Conservation (phyloP, 2,797 vertebrate genomes). For the Sylvilagus floridanus region DNA sequence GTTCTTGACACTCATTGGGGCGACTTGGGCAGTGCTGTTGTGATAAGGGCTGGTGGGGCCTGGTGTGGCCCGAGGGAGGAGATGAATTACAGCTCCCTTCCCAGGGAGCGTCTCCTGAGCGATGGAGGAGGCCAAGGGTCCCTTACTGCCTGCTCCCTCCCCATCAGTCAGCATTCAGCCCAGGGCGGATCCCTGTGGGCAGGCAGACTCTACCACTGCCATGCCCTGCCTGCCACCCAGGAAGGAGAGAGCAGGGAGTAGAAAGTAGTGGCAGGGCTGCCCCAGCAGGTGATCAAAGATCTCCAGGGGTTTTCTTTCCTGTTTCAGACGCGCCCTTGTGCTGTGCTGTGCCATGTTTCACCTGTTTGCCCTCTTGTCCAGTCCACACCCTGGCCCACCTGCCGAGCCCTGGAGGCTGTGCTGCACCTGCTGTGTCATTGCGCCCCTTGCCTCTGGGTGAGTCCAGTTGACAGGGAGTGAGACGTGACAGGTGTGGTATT, state of each 20-base stretch:
- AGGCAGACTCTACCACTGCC: fast-evolving
- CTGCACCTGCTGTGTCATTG: fast-evolving
- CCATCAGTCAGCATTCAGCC: fast-evolving
- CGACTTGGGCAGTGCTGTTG: background rate
- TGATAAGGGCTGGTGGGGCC: background rate
- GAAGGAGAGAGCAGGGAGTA: background rate
- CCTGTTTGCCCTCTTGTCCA: fast-evolving
- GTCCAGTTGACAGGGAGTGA: fast-evolving
- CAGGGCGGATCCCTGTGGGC: fast-evolving
- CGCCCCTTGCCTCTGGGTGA: background rate
- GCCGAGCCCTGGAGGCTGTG: background rate
- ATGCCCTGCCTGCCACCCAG: too few relatives aligned
- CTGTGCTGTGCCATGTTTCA: background rate
- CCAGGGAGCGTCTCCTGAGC: background rate
- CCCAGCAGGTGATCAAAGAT: background rate
- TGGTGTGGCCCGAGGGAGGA: background rate
- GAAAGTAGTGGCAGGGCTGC: background rate
- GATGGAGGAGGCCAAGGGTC: background rate
- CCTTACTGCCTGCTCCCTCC: too few relatives aligned
- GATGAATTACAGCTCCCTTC: fast-evolving
- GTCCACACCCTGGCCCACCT: too few relatives aligned
- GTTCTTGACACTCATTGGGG: background rate
- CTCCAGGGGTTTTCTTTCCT: background rate
- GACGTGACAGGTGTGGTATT: fast-evolving
- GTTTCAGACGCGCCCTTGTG: background rate